These are phyloP conservation scores for Acropternis orthonyx DNA, from an alignment of 2,797 vertebrate species.

Conservation along the genomic window DNA sequence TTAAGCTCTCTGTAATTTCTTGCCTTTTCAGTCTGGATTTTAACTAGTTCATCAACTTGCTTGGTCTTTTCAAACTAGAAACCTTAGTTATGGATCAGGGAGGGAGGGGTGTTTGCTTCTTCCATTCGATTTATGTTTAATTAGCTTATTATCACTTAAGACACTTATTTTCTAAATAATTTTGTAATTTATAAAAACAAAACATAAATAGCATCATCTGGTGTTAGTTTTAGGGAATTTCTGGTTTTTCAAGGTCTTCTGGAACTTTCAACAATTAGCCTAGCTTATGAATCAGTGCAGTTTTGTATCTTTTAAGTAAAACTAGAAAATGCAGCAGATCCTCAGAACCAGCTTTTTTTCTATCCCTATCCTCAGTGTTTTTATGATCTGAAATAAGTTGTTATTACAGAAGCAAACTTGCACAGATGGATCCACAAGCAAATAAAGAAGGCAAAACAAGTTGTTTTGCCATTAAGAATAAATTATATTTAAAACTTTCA, in stretches of 20 bases:
- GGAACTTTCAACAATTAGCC: neutral
- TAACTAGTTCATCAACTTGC: neutral
- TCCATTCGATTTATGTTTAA: neutral
- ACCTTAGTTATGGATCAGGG: neutral
- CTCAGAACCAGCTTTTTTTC: neutral
- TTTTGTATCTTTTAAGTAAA: neutral
- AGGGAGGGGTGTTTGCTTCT: neutral
- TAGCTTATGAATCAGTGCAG: neutral
- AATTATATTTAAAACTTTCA: neutral
- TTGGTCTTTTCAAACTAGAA: neutral
- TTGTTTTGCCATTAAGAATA: neutral
- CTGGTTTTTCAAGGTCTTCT: neutral
- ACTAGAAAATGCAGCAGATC: neutral
- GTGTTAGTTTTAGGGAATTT: slow-evolving; percentile 14
- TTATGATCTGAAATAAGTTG: neutral
- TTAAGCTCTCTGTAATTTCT: neutral
- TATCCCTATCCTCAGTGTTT: neutral
- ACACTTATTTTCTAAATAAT: neutral
- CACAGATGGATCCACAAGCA: neutral
- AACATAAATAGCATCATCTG: slow-evolving; percentile 21
- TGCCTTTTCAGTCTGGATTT: neutral
- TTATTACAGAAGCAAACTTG: neutral
- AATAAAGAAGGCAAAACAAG: neutral
- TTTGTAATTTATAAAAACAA: neutral
- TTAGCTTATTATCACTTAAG: neutral